phyloP scores from a whole-genome alignment of 2,888 invertebrate species.

The Habroteleia sp. region DNA sequence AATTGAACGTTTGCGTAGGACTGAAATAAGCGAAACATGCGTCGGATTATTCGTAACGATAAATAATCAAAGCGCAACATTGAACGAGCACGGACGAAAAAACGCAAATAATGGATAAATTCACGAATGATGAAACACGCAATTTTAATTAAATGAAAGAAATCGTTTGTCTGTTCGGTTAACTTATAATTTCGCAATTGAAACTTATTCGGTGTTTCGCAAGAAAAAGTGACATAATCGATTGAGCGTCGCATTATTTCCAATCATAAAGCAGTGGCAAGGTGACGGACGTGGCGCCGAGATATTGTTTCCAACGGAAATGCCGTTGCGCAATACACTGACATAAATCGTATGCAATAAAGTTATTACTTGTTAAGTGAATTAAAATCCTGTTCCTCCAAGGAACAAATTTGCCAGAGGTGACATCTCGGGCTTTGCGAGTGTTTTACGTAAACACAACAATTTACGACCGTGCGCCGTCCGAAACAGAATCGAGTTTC shows the following conservation, averaged over 20 bases:
- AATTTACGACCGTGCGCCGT: slow-evolving; percentile 46
- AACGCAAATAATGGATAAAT: too few species aligned
- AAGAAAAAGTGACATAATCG: slow-evolving; percentile 5
- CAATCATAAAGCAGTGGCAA: slow-evolving; percentile 22
- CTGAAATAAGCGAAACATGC: too few species aligned
- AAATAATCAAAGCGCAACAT: too few species aligned
- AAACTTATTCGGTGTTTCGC: not conserved
- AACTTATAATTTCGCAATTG: too few species aligned
- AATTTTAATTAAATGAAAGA: too few species aligned
- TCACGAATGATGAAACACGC: too few species aligned
- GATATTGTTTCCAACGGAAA: slow-evolving; percentile 15
- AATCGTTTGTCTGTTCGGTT: too few species aligned
- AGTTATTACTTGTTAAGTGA: slow-evolving; percentile 61
- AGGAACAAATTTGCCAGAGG: slow-evolving; percentile 50
- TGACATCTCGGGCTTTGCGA: slow-evolving; percentile 37
- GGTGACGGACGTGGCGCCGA: slow-evolving; percentile 30
- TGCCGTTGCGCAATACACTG: slow-evolving; percentile 18
- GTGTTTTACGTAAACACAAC: slow-evolving; percentile 58
- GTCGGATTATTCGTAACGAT: too few species aligned
- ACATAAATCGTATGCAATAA: slow-evolving; percentile 57
- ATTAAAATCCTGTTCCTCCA: slow-evolving; percentile 52
- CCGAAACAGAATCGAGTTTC: slow-evolving; percentile 45
- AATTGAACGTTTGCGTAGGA: too few species aligned
- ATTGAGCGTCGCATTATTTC: slow-evolving; percentile 16
- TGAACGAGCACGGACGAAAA: too few species aligned